phyloP scores from a whole-genome alignment of 2,797 vertebrate genomes.

The Sciaenops ocellatus region DNA sequence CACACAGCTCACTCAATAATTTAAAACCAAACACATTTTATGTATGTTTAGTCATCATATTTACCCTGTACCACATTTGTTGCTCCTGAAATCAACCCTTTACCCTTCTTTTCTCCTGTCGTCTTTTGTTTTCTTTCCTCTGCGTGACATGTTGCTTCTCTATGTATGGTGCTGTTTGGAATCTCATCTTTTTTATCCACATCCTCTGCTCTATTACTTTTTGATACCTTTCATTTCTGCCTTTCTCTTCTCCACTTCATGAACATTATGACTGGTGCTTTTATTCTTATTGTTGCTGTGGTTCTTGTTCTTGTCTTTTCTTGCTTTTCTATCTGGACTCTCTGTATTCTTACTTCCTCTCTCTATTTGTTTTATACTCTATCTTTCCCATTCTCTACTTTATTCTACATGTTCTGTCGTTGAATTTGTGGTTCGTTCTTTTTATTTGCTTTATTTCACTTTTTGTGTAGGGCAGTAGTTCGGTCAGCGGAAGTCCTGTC shows the following conservation, averaged over 20 bases:
- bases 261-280: slow-evolving; percentile 65
- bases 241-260: slow-evolving; percentile 52
- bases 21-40: slow-evolving; percentile 23
- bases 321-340: slow-evolving; percentile 45
- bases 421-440: slow-evolving; percentile 91
- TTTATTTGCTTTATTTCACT: slow-evolving; percentile 95
- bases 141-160: slow-evolving; percentile 85
- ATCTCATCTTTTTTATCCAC: slow-evolving; percentile 72
- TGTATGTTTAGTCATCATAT: slow-evolving; percentile 45
- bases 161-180: slow-evolving; percentile 75
- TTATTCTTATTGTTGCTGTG: slow-evolving; percentile 64
- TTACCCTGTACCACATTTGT: slow-evolving; percentile 68
- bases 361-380: slow-evolving; percentile 55
- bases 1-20: slow-evolving; percentile 5
- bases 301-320: slow-evolving; percentile 60
- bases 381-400: slow-evolving; percentile 70
- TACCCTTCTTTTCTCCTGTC: slow-evolving; percentile 84
- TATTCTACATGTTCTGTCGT: slow-evolving; percentile 82
- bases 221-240: slow-evolving; percentile 62
- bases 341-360: slow-evolving; percentile 41
- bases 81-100: slow-evolving; percentile 84
- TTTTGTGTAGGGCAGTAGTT: slow-evolving; percentile 99
- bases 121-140: slow-evolving; percentile 81
- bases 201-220: slow-evolving; percentile 66
- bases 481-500: slow-evolving; percentile 96